phyloP scores from a whole-genome alignment of 1,140 invertebrate species.

The Drosophila punjabiensis region DNA sequence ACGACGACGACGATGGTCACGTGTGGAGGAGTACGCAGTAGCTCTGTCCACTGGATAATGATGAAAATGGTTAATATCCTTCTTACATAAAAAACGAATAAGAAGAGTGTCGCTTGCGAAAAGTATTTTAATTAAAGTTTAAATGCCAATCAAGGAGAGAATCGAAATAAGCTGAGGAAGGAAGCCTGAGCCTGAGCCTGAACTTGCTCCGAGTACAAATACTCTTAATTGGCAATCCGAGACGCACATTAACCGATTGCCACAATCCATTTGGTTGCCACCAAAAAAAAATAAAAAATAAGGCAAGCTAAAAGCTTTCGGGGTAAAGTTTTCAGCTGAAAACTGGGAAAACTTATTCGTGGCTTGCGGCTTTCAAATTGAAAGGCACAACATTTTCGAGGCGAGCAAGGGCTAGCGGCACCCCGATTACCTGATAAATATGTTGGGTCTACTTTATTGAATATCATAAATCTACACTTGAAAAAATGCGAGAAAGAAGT shows the following conservation, averaged over 20 bases:
- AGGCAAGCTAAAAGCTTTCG: conserved; percentile 34
- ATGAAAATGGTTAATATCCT: conserved; percentile 64
- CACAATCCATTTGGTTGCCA: conserved; percentile 39
- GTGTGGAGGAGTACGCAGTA: conserved; percentile 27
- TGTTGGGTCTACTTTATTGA: conserved; percentile 57
- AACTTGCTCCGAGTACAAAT: conserved; percentile 19
- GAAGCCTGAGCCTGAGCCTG: neutral
- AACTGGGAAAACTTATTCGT: conserved; percentile 37
- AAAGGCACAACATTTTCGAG: conserved; percentile 3
- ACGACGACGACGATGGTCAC: conserved; percentile 24
- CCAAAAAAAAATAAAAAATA: neutral
- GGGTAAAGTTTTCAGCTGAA: conserved; percentile 31
- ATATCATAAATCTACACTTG: conserved; percentile 20
- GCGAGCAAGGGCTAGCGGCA: neutral
- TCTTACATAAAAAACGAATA: conserved; percentile 18
- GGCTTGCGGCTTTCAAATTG: conserved; percentile 32
- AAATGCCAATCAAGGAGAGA: conserved; percentile 45
- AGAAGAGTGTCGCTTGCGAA: conserved; percentile 29
- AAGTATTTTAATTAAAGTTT: conserved; percentile 59
- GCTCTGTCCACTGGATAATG: conserved; percentile 49
- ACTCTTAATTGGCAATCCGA: conserved; percentile 52
- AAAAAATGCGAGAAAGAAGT: neutral
- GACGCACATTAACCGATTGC: conserved; percentile 40
- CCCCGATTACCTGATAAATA: conserved; percentile 62
- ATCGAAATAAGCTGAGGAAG: conserved; percentile 19